These are phyloP conservation scores for Ardeotis arabs DNA, from an alignment of 2,113 vertebrate species.

Conservation along the genomic window DNA sequence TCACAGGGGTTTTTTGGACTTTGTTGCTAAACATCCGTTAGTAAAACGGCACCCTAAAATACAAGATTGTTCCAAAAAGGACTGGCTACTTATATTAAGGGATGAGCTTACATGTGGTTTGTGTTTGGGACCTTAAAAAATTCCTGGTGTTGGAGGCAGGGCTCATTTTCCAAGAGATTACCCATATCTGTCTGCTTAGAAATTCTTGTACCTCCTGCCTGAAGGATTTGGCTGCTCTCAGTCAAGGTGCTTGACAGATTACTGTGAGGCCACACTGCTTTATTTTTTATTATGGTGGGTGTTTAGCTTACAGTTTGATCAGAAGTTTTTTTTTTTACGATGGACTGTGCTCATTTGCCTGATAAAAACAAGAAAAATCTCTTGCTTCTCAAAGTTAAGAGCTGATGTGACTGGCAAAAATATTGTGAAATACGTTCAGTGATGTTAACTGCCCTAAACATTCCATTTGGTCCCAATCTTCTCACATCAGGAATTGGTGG, in stretches of 20 bases:
- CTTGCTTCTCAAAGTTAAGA: not conserved
- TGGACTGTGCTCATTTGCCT: not conserved
- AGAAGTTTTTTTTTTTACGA: not conserved
- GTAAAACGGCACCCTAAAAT: not conserved
- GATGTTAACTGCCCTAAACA: not conserved
- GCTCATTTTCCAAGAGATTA: not conserved
- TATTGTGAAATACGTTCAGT: not conserved
- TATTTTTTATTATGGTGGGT: not conserved
- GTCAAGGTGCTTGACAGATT: not conserved
- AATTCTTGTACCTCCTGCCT: not conserved
- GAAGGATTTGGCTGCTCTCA: not conserved
- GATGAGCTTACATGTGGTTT: not conserved
- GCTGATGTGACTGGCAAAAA: not conserved
- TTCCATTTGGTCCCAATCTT: not conserved
- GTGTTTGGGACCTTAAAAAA: not conserved
- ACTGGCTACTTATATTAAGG: rapidly evolving
- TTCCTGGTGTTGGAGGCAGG: not conserved
- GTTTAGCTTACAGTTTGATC: not conserved
- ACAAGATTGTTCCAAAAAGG: not conserved
- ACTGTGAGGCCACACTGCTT: rapidly evolving
- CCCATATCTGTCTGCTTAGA: rapidly evolving
- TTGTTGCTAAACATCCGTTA: rapidly evolving
- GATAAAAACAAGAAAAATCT: not conserved
- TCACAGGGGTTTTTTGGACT: not conserved
- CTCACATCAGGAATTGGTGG: too few relatives aligned